These are phyloP conservation scores for Oscheius sp. DNA, from an alignment of 2,888 invertebrate genomes.

Conservation along the genomic window DNA sequence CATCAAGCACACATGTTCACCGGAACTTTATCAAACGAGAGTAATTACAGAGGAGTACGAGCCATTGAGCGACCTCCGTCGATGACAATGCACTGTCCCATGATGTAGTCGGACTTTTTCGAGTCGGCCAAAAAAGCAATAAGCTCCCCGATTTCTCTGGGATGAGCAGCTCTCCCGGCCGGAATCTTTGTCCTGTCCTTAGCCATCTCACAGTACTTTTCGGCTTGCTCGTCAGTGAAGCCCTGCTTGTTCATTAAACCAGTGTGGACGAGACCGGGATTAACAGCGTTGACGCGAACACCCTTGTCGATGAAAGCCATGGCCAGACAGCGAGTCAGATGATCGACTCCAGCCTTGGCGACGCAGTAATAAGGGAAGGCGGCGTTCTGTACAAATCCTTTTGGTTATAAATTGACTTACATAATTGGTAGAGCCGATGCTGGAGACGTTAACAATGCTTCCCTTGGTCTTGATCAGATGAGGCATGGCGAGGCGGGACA, in stretches of 20 bases:
- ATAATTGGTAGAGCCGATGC: constrained; percentile 19
- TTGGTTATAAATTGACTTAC: not conserved
- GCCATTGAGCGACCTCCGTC: constrained; percentile 13
- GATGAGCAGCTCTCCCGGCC: constrained; percentile 22
- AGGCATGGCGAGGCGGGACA: constrained; percentile 14
- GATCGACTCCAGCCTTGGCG: constrained; percentile 25
- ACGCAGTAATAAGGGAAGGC: constrained; percentile 19
- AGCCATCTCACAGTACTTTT: constrained; percentile 21
- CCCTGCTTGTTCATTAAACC: constrained; percentile 21
- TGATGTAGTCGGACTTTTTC: constrained; percentile 16
- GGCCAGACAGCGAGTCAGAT: constrained; percentile 13
- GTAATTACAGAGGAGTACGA: constrained; percentile 7
- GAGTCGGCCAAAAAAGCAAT: constrained; percentile 4
- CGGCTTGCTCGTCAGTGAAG: constrained; percentile 1
- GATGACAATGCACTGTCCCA: constrained; percentile 16
- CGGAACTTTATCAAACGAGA: too few relatives aligned
- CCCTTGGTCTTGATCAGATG: constrained; percentile 30
- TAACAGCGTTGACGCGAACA: constrained; percentile 16
- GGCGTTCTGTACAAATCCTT: not conserved
- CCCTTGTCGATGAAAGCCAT: constrained; percentile 12
- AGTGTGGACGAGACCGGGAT: constrained; percentile 18
- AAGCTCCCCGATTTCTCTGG: constrained; percentile 9
- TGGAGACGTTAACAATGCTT: constrained; percentile 31
- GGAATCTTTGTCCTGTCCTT: constrained; percentile 29
- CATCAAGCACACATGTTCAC: too few relatives aligned